phyloP scores from a whole-genome alignment of 1,140 invertebrate genomes.

The Drosophila erecta region DNA sequence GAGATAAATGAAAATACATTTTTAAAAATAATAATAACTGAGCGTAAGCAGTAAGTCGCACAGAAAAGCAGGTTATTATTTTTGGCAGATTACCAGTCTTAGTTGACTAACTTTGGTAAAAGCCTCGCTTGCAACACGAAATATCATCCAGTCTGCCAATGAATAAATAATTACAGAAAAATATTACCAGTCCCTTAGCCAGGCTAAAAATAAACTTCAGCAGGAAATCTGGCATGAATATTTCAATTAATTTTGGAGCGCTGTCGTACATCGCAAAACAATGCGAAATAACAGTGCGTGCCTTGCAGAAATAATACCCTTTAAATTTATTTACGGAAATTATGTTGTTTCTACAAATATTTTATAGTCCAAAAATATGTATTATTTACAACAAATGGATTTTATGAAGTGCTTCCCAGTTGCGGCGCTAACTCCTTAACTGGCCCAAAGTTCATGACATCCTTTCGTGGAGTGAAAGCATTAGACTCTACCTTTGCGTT shows the following conservation, averaged over 20 bases:
- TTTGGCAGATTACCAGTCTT: conserved; percentile 5
- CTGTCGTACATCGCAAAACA: conserved; percentile 23
- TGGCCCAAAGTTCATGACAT: conserved; percentile 4
- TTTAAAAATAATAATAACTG: not conserved
- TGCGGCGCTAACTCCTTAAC: too few relatives aligned
- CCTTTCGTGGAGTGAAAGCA: conserved; percentile 12
- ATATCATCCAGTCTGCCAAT: conserved; percentile 15
- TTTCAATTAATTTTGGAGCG: conserved; percentile 70
- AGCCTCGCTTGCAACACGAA: not conserved
- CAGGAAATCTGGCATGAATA: conserved; percentile 57
- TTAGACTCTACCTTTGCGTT: conserved; percentile 41
- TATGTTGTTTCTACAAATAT: too few relatives aligned
- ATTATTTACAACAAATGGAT: not conserved
- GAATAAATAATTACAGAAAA: conserved; percentile 42
- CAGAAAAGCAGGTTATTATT: conserved; percentile 4
- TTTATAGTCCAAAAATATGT: not conserved
- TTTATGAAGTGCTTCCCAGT: not conserved
- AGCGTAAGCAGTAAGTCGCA: not conserved
- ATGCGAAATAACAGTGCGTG: conserved; percentile 12
- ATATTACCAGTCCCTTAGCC: conserved; percentile 27
- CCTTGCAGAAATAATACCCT: conserved; percentile 23
- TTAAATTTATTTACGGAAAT: not conserved
- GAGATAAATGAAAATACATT: not conserved
- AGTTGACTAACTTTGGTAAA: conserved; percentile 13
- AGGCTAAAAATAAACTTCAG: conserved; percentile 40